Evolutionary conservation across 2,888 invertebrate genomes (phyloP).

Genomic region (Ceriagrion tenellum): DNA sequence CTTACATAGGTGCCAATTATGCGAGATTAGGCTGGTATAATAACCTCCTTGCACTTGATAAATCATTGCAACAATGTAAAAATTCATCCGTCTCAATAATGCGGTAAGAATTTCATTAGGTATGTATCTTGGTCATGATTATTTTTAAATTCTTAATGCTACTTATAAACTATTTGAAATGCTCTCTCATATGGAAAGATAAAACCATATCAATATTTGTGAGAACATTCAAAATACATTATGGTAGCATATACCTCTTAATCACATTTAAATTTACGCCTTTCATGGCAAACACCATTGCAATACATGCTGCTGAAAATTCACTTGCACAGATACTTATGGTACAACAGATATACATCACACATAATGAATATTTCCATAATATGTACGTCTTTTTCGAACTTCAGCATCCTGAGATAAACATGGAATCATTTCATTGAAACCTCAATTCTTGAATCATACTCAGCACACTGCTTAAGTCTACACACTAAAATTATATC

Average conservation of each 20-base stretch:
- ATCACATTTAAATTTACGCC: constrained; percentile 9
- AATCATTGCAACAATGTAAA: not conserved
- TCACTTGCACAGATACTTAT: constrained; percentile 45
- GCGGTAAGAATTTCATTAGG: constrained; percentile 26
- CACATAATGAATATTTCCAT: not conserved
- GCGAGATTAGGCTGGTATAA: not conserved
- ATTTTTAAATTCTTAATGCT: constrained; percentile 43
- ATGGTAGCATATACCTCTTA: not conserved
- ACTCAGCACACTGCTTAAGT: constrained; percentile 62
- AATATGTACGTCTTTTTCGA: constrained; percentile 15
- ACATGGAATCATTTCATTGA: constrained; percentile 62
- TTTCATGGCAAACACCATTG: not conserved
- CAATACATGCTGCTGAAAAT: not conserved
- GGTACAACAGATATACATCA: constrained; percentile 47
- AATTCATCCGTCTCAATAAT: not conserved
- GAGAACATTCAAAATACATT: constrained; percentile 42
- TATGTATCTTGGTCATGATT: constrained; percentile 10
- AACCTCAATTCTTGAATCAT: constrained; percentile 37
- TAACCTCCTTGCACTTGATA: constrained; percentile 30
- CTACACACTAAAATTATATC: not conserved
- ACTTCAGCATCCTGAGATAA: constrained; percentile 65
- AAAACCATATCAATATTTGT: not conserved
- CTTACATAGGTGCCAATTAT: constrained; percentile 1
- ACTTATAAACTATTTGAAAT: constrained; percentile 53
- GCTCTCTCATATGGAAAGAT: constrained; percentile 4